Evolutionary conservation across 1,140 invertebrate genomes (phyloP).

Genomic region (Metopolophium dirhodum): DNA sequence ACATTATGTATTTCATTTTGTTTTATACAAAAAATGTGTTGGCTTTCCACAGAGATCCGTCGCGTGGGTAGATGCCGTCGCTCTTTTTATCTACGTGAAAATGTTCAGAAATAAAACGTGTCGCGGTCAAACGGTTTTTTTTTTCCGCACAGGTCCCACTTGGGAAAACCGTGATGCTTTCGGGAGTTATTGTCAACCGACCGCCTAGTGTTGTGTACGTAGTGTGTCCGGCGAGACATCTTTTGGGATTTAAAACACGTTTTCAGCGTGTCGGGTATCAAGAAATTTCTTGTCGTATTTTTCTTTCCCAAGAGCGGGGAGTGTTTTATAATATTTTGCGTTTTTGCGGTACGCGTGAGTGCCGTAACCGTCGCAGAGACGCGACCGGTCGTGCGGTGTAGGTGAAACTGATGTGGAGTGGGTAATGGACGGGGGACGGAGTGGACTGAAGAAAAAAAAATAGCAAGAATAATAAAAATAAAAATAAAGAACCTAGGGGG

Average conservation of each 20-base stretch:
- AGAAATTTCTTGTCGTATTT: not conserved
- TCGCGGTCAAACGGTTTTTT: not conserved
- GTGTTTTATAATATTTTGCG: not conserved
- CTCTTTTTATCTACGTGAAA: not conserved
- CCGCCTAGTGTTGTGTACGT: not conserved
- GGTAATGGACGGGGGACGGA: not conserved
- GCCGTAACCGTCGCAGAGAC: not conserved
- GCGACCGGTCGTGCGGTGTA: not conserved
- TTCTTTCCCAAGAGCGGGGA: not conserved
- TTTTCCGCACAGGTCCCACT: not conserved
- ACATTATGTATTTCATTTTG: not conserved
- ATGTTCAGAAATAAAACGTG: not conserved
- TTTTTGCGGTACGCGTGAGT: not conserved
- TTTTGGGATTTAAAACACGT: slow-evolving; percentile 39
- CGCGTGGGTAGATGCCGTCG: not conserved
- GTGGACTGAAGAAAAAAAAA: not conserved
- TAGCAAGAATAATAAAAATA: slow-evolving; percentile 1
- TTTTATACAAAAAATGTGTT: not conserved
- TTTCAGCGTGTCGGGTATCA: not conserved
- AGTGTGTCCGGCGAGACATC: not conserved
- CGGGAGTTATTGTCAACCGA: slow-evolving; percentile 28
- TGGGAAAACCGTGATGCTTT: slow-evolving; percentile 21
- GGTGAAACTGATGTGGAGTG: not conserved
- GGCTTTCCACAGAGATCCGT: not conserved
- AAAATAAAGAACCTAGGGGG: not conserved